Percentiles rank a stretch among this genome's conserved stretches.
Conservation (phyloP, 2,113 vertebrate genomes). For the Embiotoca jacksoni region DNA sequence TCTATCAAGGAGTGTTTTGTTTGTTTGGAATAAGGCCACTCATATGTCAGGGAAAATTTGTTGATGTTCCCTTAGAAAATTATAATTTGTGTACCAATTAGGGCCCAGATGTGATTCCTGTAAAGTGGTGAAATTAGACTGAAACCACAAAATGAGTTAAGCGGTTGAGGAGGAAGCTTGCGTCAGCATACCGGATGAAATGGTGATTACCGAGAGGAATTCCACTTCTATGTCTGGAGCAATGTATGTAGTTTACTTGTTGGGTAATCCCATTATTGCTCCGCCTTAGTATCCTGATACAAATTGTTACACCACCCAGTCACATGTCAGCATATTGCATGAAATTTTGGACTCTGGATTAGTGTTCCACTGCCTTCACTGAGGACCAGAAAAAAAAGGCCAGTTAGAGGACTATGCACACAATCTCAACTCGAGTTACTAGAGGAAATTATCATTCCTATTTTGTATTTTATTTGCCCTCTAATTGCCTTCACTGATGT, state of each 20-base stretch:
- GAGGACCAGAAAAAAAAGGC: background rate
- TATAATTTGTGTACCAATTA: conserved; percentile 10
- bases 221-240: background rate
- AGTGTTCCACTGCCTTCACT: background rate
- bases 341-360: background rate
- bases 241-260: background rate
- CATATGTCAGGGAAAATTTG: conserved; percentile 1
- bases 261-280: conserved; percentile 7
- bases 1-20: conserved; percentile 1
- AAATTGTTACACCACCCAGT: conserved; percentile 8
- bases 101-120: conserved; percentile 1
- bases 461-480: background rate
- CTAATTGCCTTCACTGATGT: background rate
- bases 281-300: background rate
- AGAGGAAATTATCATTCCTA: background rate
- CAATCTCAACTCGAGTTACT: conserved; percentile 3
- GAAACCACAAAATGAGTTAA: conserved; percentile 4
- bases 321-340: background rate
- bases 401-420: conserved; percentile 1
- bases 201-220: background rate
- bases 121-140: background rate
- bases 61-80: conserved; percentile 12
- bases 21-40: conserved; percentile 10
- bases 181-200: background rate
- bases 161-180: background rate